Conservation (phyloP, 2,113 vertebrate species). For the Drymodes brunneopygia region DNA sequence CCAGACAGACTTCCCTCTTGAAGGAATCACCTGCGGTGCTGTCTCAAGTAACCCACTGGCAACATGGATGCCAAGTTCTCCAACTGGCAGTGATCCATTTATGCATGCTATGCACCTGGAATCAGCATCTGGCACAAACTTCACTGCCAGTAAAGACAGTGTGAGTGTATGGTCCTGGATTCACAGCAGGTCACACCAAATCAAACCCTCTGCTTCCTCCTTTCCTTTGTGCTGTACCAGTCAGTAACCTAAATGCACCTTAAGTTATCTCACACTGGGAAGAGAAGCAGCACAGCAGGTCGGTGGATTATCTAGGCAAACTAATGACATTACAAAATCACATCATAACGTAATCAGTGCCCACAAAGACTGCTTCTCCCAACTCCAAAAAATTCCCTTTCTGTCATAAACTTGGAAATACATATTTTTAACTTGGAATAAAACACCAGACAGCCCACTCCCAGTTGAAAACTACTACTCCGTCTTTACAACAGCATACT, state of each 20-base stretch:
- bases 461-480: neutral
- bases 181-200: neutral
- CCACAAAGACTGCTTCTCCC: neutral
- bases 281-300: neutral
- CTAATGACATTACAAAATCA: neutral
- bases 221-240: neutral
- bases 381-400: neutral
- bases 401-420: neutral
- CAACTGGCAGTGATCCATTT: neutral
- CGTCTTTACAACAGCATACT: neutral
- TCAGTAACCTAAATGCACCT: neutral
- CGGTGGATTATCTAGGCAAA: neutral
- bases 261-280: neutral
- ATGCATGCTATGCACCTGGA: neutral
- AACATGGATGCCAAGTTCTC: neutral
- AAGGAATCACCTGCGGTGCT: neutral
- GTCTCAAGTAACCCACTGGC: neutral
- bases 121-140: neutral
- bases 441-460: neutral
- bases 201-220: neutral
- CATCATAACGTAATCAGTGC: neutral
- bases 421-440: neutral
- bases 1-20: neutral
- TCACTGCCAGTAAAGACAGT: neutral
- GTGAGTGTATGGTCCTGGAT: neutral